Base-by-base conservation (phyloP, 2,113 vertebrate genomes). In the Melospiza melodia region DNA sequence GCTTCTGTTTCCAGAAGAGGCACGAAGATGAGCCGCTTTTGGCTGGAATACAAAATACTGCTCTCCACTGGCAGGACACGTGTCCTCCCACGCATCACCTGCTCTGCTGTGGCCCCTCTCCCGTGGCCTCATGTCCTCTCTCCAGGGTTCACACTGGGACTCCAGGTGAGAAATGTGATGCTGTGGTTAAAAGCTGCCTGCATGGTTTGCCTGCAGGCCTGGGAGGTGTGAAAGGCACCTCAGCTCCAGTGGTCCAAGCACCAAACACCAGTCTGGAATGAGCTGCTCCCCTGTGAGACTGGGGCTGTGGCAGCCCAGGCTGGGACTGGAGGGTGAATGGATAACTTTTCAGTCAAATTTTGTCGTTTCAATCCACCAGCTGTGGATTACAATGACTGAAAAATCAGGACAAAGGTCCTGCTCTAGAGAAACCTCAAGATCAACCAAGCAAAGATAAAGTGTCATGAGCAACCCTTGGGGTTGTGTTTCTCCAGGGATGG, bases 161-260 rank as follows among this genome's bases (percentile, higher is more conserved):
- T 65, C 57, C 28, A 65, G 72, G 78, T 30, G 61, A 78, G 65
- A 91, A 91, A 55, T 1, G 0, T 4, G 17, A 15, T 51, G 77
- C 28, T 75, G 65, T 46, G 71, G 77, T 59, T 71, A 86, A 96
- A 91, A 92, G 43, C 73, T 71, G 35, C 69, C 89, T 59, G 59
- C 23, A 3, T 0, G 0, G 15, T 20, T 0, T 5, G 11, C 23
- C 80, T 15, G 1, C 43, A 55, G 0, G 1, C 17, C 80, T 89
- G 59, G 54, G 67, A 91, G 68, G 51, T 78, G 87, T 33, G 51
- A 89, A 84, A 18, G 39, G 84, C 84, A 81, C 13, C 80, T 51
- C 87, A 22, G 33, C 55, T 74, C 69, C 89, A 78, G 48, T 1
- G 27, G 57, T 35, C 67, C 39, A 12, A 81, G 65, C 0, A 0